Evolutionary conservation across 2,113 vertebrate genomes (phyloP).

Genomic region (Leptobrachium ailaonicum): DNA sequence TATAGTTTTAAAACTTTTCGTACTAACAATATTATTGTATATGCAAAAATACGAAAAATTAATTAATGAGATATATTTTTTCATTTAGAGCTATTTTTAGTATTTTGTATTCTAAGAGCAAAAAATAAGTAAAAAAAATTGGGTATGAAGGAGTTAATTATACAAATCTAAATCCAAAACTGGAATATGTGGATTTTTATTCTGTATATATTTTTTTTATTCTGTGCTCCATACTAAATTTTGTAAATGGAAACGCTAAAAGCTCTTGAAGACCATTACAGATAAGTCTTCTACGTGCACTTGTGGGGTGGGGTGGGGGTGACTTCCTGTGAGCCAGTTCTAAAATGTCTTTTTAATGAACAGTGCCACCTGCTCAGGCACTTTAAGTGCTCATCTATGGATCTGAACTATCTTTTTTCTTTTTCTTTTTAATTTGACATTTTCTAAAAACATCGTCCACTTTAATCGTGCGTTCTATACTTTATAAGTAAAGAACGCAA

Average conservation of each 20-base stretch:
- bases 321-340: constrained; percentile 26
- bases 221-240: not conserved
- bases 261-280: constrained; percentile 44
- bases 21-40: no score
- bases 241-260: constrained; percentile 36
- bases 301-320: not conserved
- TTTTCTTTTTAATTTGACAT: constrained; percentile 4
- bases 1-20: no score
- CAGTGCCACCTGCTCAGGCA: constrained; percentile 18
- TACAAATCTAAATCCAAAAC: no score
- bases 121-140: no score
- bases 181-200: no score
- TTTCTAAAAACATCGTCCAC: not conserved
- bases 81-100: no score
- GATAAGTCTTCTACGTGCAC: constrained; percentile 28
- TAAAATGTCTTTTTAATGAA: constrained; percentile 39
- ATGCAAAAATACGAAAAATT: no score
- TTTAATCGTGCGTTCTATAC: not conserved
- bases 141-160: no score
- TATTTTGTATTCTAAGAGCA: no score
- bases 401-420: constrained; percentile 3
- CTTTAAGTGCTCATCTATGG: constrained; percentile 29
- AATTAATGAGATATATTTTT: no score
- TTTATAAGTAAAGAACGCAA: not conserved
- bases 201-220: no score